Base-by-base conservation (phyloP, 2,888 invertebrate species). In the Epistrophe eligans region DNA sequence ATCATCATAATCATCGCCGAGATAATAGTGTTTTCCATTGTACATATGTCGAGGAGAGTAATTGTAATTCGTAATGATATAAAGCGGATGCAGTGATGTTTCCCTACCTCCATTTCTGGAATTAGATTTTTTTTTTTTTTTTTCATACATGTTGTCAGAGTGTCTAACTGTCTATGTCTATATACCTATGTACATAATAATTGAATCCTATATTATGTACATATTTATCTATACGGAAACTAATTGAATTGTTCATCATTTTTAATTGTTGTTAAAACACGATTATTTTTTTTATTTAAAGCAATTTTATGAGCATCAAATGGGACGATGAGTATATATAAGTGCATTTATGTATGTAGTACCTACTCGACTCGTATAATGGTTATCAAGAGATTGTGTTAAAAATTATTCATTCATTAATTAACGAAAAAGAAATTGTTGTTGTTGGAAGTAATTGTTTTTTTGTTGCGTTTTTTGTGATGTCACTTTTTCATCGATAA, bases 11-110 rank as follows among this genome's bases (percentile, higher is more conserved):
- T 9, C 48, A 50, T 8, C 64, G 17, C 10, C 11, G 70, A 38
- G 70, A 76, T 76, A 57, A 81, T 81, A 67, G 66, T 77, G 45
- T 67, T 45, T 74, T 67, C 10, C 58, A 73, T 62, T 62, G 50
- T 45, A 24, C 24, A 3, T 24, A 1, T 24, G 15, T 24, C 38
- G 35, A 45, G 55, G 17, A 17, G 55, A 64, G 24, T 48, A 35
- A 32, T n/a, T 40, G 55, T 24, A 24, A 24, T 48, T 70, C 70
- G 48, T 64, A 71, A 71, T 71, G 81, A 70, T 57, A 71, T 55
- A n/a, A 48, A 66, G 66, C 77, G 82, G 77, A 77, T 81, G 77
- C 64, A 28, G 24, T 24, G 24, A 32, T 55, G n/a, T 76, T 67
- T 11, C 24, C 55, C 4, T 48, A 10, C 24, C 19, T 70, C 55